phyloP scores from a whole-genome alignment of 2,797 vertebrate genomes.

The Pangasius larnaudii region DNA sequence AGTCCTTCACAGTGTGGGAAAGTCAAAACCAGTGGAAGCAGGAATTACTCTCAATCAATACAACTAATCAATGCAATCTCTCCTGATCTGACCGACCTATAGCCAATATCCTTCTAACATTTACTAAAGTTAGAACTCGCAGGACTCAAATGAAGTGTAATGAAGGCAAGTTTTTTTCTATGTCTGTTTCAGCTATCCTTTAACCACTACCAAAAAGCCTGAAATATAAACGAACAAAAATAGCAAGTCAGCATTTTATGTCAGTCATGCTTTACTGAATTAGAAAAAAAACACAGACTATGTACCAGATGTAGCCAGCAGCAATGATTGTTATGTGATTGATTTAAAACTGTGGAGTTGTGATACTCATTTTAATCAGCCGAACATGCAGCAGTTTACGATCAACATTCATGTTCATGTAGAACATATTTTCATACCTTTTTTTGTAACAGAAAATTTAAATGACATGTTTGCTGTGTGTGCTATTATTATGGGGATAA shows the following conservation, averaged over 20 bases:
- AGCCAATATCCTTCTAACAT: conserved; percentile 6
- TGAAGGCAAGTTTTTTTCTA: neutral
- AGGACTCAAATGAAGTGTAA: neutral
- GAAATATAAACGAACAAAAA: neutral
- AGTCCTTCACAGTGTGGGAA: conserved; percentile 45
- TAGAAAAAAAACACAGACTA: neutral
- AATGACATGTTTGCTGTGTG: neutral
- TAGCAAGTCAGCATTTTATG: neutral
- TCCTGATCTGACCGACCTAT: conserved; percentile 8
- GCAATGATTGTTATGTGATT: neutral
- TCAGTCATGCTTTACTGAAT: neutral
- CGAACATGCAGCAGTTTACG: neutral
- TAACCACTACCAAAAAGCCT: neutral
- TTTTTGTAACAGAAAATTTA: neutral
- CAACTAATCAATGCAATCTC: conserved; percentile 39
- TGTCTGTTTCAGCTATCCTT: neutral
- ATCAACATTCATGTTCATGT: neutral
- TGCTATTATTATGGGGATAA: neutral
- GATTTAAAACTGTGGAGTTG: neutral
- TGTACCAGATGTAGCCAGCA: neutral
- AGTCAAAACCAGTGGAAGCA: conserved; percentile 24
- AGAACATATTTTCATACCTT: neutral
- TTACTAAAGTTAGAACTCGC: neutral
- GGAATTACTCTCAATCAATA: conserved; percentile 40
- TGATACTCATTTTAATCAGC: neutral